phyloP scores from a whole-genome alignment of 2,113 vertebrate genomes.

The Panthera uncia region DNA sequence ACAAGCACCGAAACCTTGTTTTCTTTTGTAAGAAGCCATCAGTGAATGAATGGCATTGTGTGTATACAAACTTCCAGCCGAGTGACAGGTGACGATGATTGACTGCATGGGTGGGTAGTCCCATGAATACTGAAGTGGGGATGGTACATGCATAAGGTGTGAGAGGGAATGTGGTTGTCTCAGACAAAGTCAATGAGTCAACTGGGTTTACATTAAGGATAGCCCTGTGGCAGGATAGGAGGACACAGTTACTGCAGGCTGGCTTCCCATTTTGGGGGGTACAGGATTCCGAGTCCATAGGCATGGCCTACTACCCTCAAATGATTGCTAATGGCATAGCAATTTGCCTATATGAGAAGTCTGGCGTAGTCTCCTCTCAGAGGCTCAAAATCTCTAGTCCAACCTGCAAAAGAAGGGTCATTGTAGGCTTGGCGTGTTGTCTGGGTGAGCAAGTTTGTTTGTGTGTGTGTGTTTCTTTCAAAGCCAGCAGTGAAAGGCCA shows the following conservation, averaged over 20 bases:
- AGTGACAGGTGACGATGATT: constrained; percentile 66
- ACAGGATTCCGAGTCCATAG: neutral
- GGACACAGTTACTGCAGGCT: neutral
- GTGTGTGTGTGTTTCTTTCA: constrained; percentile 3
- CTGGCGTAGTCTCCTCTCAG: neutral
- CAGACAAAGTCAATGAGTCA: neutral
- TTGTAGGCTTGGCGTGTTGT: neutral
- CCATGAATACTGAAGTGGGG: neutral
- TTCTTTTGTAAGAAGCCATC: constrained; percentile 59
- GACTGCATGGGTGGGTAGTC: neutral
- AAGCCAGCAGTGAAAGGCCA: constrained; percentile 77
- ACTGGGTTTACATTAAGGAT: neutral
- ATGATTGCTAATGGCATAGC: neutral
- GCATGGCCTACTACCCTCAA: neutral
- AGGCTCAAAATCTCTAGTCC: neutral
- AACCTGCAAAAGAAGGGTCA: neutral
- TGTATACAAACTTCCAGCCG: constrained; percentile 38
- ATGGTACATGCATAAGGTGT: neutral
- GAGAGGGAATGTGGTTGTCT: neutral
- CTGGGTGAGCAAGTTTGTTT: neutral
- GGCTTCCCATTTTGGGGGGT: neutral
- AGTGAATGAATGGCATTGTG: constrained; percentile 35
- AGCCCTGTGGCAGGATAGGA: neutral
- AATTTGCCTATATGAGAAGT: neutral
- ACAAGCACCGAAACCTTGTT: constrained; percentile 29